Conservation (phyloP, 2,113 vertebrate genomes). For the Xiphophorus couchianus region DNA sequence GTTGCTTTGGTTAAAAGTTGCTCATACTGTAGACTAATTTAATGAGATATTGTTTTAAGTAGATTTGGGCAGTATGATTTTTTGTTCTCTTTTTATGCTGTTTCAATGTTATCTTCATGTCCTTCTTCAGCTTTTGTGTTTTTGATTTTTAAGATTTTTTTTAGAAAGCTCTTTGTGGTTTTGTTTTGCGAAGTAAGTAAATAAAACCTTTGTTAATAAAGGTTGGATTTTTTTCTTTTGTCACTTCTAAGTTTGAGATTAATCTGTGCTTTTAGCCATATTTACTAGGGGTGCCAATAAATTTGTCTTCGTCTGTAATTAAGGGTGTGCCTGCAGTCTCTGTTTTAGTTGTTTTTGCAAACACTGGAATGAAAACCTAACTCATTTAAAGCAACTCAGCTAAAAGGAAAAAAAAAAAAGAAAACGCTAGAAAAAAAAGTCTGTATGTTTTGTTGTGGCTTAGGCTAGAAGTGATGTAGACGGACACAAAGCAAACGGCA, state of each 20-base stretch:
- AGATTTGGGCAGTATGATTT: neutral
- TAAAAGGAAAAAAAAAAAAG: neutral
- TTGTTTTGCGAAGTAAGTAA: too few species aligned
- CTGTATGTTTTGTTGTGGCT: neutral
- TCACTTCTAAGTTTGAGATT: neutral
- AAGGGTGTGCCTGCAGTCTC: conserved; percentile 19
- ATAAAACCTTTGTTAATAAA: neutral
- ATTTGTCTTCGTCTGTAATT: neutral
- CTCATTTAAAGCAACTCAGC: neutral
- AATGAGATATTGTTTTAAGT: neutral
- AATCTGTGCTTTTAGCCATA: neutral
- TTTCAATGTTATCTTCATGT: neutral
- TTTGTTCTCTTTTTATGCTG: neutral
- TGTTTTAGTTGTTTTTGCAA: neutral
- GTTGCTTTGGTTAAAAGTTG: neutral
- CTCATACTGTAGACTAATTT: neutral
- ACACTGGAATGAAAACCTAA: neutral
- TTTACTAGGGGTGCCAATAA: neutral
- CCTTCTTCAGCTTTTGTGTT: neutral
- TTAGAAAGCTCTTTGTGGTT: too few species aligned
- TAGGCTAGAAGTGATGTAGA: neutral
- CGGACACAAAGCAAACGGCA: neutral
- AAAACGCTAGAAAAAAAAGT: neutral
- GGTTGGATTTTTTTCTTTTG: too few species aligned
- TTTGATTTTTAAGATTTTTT: too few species aligned